Base-by-base conservation (phyloP, 2,113 vertebrate species). In the Phalacrocorax brasilianus region DNA sequence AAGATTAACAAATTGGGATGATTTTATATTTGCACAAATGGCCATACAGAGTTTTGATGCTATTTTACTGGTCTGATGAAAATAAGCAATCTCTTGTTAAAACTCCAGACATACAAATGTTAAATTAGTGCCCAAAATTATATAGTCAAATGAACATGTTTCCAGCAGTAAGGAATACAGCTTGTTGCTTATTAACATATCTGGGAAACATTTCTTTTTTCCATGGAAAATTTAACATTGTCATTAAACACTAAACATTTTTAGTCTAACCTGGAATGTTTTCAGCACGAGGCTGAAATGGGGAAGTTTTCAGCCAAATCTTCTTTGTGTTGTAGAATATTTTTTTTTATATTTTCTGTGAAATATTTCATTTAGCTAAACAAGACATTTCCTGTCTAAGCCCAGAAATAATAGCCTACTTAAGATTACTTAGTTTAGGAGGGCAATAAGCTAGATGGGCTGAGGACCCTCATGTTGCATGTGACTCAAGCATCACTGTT, bases 161-260 rank as follows among this genome's bases (percentile, higher is more conserved):
- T 87, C 89, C 84, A 93, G 10, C 26, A 92, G 77, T 12, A 22
- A 92, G 62, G 62, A 89, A 74, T 84, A 70, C 20, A 53, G 45
- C 50, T 93, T 76, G 65, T 63, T 87, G 77, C 77, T 65, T 85
- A 76, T 87, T 86, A 89, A 80, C 62, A 27, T 83, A 80, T 58
- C 77, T 86, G 67, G 85, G 66, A 91, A 89, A 59, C n/a, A 23
- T 62, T 45, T 67, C 23, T 59, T 27, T 88, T 88, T 80, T 88
- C 61, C 56, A 49, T 93, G 90, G 83, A 94, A 81, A 94, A 93
- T 65, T 67, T 81, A 80, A 63, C 35, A 50, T 81, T 80, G 45
- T 82, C 44, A 52, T 84, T 91, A 84, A 94, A 78, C 45, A 71
- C 52, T 49, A 53, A 87, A 71, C 27, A 17, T 35, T 92, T 96